phyloP scores from a whole-genome alignment of 1,140 invertebrate genomes.

The Probaryconus sp. region DNA sequence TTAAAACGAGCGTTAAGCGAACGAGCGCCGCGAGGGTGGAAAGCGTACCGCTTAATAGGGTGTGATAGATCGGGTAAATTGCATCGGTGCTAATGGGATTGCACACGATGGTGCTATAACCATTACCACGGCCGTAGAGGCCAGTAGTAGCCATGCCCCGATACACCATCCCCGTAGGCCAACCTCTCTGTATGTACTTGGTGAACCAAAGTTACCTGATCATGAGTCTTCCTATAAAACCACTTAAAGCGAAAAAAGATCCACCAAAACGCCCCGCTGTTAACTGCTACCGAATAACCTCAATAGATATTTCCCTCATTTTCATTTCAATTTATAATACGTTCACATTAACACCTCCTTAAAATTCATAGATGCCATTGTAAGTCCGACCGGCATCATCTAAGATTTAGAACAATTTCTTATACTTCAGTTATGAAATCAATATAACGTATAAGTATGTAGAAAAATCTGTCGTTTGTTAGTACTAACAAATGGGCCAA shows the following conservation, averaged over 20 bases:
- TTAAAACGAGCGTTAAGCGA: slow-evolving; percentile 77
- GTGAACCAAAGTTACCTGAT: slow-evolving; percentile 61
- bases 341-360: too few relatives aligned
- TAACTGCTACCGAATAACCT: too few relatives aligned
- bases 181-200: slow-evolving; percentile 55
- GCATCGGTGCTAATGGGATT: slow-evolving; percentile 79
- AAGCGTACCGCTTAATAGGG: slow-evolving; percentile 78
- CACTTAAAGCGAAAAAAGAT: slow-evolving; percentile 43
- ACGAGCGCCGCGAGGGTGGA: slow-evolving; percentile 70
- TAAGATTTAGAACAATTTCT: too few relatives aligned
- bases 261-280: too few relatives aligned
- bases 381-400: too few relatives aligned
- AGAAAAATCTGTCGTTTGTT: too few relatives aligned
- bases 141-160: slow-evolving; percentile 67
- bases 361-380: too few relatives aligned
- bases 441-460: too few relatives aligned
- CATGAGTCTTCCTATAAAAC: slow-evolving; percentile 52
- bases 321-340: too few relatives aligned
- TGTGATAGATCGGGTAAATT: slow-evolving; percentile 79
- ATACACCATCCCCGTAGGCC: slow-evolving; percentile 68
- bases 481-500: too few relatives aligned
- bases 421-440: too few relatives aligned
- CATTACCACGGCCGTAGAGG: slow-evolving; percentile 74
- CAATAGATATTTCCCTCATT: too few relatives aligned
- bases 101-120: slow-evolving; percentile 78